Base-by-base conservation (phyloP, 2,113 vertebrate genomes). In the Oncorhynchus gorbuscha region DNA sequence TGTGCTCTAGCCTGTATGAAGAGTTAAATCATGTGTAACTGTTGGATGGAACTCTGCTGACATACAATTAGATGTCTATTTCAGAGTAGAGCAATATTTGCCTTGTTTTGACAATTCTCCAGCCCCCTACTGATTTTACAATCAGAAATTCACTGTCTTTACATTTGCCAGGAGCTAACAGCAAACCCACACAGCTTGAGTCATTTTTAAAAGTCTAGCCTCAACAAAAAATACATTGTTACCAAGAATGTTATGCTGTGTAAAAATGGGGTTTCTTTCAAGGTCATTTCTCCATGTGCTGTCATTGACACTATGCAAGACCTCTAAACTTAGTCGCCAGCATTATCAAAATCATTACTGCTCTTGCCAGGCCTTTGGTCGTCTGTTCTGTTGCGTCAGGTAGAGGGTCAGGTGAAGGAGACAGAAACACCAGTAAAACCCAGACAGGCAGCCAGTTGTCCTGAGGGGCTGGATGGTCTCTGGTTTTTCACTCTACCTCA, bases 111-210 rank as follows among this genome's bases (percentile, higher is more conserved):
- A 86, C 84, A 87, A 80, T 77, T 84, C 65, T 58, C 79, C 73
- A 32, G 61, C 78, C 45, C 73, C 84, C 70, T 81, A 75, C 88
- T 48, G 76, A 75, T 71, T 78, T 82, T 83, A 90, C 88, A 82
- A 87, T 85, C 79, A 85, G 82, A 90, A 86, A 45, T 11, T 45
- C 39, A 45, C 39, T 45, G 39, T 45, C 39, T 45, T 83, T 78
- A 79, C 79, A 73, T 78, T 82, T 69, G 81, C 90, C 84, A 79
- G 85, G 70, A 74, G 61, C 81, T 84, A 83, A 88, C 81, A 79
- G 83, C 73, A 71, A 69, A 68, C 80, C 48, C 82, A 75, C 87
- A 74, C 91, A 89, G 89, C 88, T 84, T 84, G 88, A 88, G 77
- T 85, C 86, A 45, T 45, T 81, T 85, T 86, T 84, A 86, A 81